These are phyloP conservation scores for Actias luna DNA, from an alignment of 2,888 invertebrate species.

Conservation along the genomic window DNA sequence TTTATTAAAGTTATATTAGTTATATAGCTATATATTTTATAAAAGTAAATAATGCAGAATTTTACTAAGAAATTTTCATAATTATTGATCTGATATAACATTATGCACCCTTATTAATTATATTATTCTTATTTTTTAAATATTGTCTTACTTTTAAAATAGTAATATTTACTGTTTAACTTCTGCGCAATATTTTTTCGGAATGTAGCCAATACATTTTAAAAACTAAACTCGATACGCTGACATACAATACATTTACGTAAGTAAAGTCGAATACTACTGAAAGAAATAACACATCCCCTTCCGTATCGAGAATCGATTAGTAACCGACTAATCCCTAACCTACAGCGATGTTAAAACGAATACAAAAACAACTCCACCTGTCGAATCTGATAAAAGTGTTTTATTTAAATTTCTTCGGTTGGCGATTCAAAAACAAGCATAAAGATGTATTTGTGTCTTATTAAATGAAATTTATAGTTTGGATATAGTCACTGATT, in stretches of 20 bases:
- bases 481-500: slow-evolving; percentile 76
- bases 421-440: slow-evolving; percentile 74
- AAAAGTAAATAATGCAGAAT: no score
- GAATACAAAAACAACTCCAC: slow-evolving; percentile 65
- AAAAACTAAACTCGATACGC: no score
- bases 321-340: slow-evolving; percentile 74
- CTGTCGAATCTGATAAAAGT: slow-evolving; percentile 81
- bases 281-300: slow-evolving; percentile 55
- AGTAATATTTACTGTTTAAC: no score
- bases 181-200: no score
- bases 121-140: no score
- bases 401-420: slow-evolving; percentile 80
- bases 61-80: no score
- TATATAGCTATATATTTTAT: no score
- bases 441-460: slow-evolving; percentile 77
- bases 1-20: no score
- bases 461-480: slow-evolving; percentile 82
- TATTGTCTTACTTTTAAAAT: no score
- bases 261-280: slow-evolving; percentile 17
- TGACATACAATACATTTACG: background rate
- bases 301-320: slow-evolving; percentile 70
- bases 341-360: slow-evolving; percentile 79
- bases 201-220: no score
- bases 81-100: no score
- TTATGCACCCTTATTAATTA: no score